Conservation (phyloP, 2,888 invertebrate species). For the Eupithecia centaureata region DNA sequence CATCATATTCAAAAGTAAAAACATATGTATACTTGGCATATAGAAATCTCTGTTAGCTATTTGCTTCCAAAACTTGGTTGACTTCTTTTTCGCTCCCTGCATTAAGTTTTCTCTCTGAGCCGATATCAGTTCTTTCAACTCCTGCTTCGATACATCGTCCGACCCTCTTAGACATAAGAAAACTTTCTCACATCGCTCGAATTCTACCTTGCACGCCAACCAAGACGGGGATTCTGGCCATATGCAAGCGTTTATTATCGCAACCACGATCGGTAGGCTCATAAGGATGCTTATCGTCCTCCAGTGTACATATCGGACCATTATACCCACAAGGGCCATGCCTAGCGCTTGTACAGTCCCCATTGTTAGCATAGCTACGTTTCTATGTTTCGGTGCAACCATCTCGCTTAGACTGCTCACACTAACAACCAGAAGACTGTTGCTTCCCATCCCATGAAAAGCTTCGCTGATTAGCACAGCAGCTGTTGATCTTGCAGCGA, state of each 20-base stretch:
- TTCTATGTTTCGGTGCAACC: conserved; percentile 37
- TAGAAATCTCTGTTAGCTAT: conserved; percentile 41
- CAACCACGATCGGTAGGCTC: conserved; percentile 30
- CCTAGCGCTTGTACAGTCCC: conserved; percentile 23
- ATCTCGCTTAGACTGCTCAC: conserved; percentile 38
- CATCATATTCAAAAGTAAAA: conserved; percentile 35
- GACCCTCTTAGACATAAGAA: conserved; percentile 42
- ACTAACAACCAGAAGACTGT: conserved; percentile 34
- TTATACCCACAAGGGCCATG: conserved; percentile 29
- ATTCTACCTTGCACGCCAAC: conserved; percentile 43
- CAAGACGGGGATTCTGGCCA: conserved; percentile 45
- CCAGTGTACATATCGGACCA: conserved; percentile 38
- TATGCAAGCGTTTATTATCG: conserved; percentile 27
- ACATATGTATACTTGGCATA: conserved; percentile 38
- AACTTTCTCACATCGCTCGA: conserved; percentile 37
- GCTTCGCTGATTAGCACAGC: conserved; percentile 32
- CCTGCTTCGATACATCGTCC: conserved; percentile 31
- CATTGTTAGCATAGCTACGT: conserved; percentile 26
- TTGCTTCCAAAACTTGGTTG: conserved; percentile 12
- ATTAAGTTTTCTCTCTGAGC: conserved; percentile 29
- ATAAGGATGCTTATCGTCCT: conserved; percentile 37
- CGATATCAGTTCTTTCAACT: conserved; percentile 34
- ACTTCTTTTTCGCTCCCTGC: neutral
- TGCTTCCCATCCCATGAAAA: conserved; percentile 37
- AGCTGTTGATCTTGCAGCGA: conserved; percentile 18